phyloP scores from a whole-genome alignment of 2,888 invertebrate species.

The Agrotis exclamationis region DNA sequence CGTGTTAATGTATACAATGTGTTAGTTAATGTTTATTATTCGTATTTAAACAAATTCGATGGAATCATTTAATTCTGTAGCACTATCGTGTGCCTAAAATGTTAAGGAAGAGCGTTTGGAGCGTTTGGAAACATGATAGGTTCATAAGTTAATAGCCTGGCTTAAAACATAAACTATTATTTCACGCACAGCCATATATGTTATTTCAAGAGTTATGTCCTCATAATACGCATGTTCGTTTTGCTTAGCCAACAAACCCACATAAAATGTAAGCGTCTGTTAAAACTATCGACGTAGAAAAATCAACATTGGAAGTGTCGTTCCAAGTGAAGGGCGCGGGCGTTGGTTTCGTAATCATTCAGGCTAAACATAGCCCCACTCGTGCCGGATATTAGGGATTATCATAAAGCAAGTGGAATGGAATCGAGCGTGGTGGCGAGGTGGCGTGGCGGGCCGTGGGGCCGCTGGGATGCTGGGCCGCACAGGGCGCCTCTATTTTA shows the following conservation, averaged over 20 bases:
- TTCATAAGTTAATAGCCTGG: not conserved
- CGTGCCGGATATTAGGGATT: slow-evolving; percentile 90
- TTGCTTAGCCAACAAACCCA: slow-evolving; percentile 48
- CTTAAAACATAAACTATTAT: slow-evolving; percentile 12
- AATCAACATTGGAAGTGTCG: slow-evolving; percentile 64
- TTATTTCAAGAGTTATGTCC: slow-evolving; percentile 13
- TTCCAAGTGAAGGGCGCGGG: slow-evolving; percentile 66
- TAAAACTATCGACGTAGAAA: slow-evolving; percentile 62
- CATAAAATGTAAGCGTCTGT: slow-evolving; percentile 55
- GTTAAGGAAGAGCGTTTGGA: not conserved
- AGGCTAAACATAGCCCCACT: slow-evolving; percentile 84
- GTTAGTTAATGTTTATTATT: slow-evolving; percentile 41
- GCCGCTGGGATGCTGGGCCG: slow-evolving; percentile 75
- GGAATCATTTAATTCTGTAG: slow-evolving; percentile 11
- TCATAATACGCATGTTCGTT: slow-evolving; percentile 34
- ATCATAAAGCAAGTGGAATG: slow-evolving; percentile 90
- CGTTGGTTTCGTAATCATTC: slow-evolving; percentile 75
- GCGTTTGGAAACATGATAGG: slow-evolving; percentile 12
- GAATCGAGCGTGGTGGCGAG: slow-evolving; percentile 76
- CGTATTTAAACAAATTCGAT: slow-evolving; percentile 19
- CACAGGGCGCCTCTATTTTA: slow-evolving; percentile 90
- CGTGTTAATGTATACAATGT: slow-evolving; percentile 45
- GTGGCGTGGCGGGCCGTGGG: slow-evolving; percentile 48
- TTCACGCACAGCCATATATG: slow-evolving; percentile 4
- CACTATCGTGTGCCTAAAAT: slow-evolving; percentile 1